phyloP scores from a whole-genome alignment of 2,797 vertebrate species.

The Semotilus atromaculatus region DNA sequence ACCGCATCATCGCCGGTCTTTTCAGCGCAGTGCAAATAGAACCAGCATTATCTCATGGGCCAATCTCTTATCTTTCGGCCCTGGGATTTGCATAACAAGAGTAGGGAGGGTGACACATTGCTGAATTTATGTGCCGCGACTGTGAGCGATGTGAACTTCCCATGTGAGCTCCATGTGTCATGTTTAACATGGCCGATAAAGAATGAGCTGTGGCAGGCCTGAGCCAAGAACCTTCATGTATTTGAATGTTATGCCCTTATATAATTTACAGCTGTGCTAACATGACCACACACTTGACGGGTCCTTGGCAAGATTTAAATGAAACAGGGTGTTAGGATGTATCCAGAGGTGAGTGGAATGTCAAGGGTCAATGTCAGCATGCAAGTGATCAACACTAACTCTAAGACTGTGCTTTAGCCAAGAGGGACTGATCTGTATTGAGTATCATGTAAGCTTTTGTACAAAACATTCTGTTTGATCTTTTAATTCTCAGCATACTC shows the following conservation, averaged over 20 bases:
- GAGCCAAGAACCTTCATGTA: neutral
- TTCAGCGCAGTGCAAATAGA: neutral
- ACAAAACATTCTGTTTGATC: neutral
- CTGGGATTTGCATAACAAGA: slow-evolving; percentile 30
- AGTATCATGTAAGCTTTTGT: neutral
- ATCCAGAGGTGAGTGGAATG: neutral
- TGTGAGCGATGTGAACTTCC: slow-evolving; percentile 20
- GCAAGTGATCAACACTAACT: neutral
- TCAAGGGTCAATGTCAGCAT: slow-evolving; percentile 6
- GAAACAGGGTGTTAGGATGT: neutral
- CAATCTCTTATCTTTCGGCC: slow-evolving; percentile 25
- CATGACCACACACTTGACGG: neutral
- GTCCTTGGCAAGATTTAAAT: neutral
- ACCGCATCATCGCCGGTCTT: neutral
- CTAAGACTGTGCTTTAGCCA: neutral
- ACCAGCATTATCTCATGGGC: slow-evolving; percentile 16
- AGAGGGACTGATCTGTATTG: neutral
- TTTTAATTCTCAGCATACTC: neutral
- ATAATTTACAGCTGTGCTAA: slow-evolving; percentile 16
- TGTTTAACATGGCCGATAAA: slow-evolving; percentile 23
- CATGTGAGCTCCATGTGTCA: slow-evolving; percentile 23
- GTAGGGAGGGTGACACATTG: slow-evolving; percentile 1
- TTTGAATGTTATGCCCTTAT: slow-evolving; percentile 4
- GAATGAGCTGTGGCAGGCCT: neutral
- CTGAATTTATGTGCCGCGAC: slow-evolving; percentile 24